Evolutionary conservation across 2,888 invertebrate genomes (phyloP).

Genomic region (Lasioglossum villosulum): DNA sequence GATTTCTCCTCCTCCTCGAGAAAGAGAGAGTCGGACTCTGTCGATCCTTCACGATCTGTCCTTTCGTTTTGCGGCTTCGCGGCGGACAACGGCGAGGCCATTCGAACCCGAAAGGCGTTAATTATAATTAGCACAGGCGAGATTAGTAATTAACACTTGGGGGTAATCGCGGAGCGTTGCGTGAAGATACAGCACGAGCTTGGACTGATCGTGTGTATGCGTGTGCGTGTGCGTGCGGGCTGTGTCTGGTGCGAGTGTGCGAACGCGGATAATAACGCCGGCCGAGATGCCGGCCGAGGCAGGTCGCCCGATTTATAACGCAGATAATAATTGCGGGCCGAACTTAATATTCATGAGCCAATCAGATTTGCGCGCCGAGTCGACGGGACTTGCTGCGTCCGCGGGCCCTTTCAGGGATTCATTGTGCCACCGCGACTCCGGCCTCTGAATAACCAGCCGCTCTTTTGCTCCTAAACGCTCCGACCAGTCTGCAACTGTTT

Average conservation of each 20-base stretch:
- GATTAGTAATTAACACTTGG: constrained; percentile 84
- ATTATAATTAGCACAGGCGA: constrained; percentile 84
- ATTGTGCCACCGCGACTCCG: constrained; percentile 67
- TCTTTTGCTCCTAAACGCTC: background rate
- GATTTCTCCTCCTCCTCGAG: constrained; percentile 27
- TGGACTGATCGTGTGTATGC: background rate
- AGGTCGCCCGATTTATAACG: constrained; percentile 84
- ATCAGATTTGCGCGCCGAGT: constrained; percentile 83
- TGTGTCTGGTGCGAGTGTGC: constrained; percentile 47
- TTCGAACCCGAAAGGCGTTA: constrained; percentile 79
- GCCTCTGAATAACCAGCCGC: background rate
- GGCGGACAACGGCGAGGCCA: constrained; percentile 56
- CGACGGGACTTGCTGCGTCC: constrained; percentile 78
- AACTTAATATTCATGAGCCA: constrained; percentile 85
- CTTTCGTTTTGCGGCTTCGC: constrained; percentile 68
- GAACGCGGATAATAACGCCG: constrained; percentile 74
- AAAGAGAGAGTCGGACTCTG: constrained; percentile 35
- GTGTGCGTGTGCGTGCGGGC: constrained; percentile 18
- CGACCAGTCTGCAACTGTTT: background rate
- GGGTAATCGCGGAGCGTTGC: constrained; percentile 77
- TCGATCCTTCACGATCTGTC: constrained; percentile 68
- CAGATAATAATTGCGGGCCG: constrained; percentile 84
- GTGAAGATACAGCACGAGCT: constrained; percentile 61
- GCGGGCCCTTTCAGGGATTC: constrained; percentile 74
- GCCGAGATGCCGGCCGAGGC: constrained; percentile 68